phyloP scores from a whole-genome alignment of 2,797 vertebrate genomes.

The Pseudotriccus pelzelni region DNA sequence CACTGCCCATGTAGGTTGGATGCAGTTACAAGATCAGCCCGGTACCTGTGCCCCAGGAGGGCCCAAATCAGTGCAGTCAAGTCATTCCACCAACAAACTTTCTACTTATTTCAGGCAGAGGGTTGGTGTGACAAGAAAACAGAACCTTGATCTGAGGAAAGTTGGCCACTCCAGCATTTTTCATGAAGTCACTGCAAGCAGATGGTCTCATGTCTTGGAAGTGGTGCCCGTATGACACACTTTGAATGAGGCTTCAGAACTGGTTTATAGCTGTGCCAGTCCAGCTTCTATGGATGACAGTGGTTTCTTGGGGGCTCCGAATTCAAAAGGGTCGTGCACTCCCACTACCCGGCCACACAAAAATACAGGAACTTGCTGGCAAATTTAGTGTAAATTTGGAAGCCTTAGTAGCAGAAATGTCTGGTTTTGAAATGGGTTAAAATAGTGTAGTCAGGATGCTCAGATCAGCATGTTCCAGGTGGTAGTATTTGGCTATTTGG shows the following conservation, averaged over 20 bases:
- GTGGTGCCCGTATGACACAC: neutral
- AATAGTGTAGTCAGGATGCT: neutral
- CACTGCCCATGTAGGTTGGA: fast-evolving
- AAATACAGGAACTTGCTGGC: neutral
- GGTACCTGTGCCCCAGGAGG: neutral
- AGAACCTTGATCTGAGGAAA: neutral
- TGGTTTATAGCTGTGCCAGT: neutral
- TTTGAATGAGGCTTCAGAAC: neutral
- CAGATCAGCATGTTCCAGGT: neutral
- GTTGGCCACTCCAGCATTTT: neutral
- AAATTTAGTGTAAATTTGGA: neutral
- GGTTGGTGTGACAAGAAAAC: neutral
- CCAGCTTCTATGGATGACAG: neutral
- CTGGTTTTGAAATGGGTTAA: neutral
- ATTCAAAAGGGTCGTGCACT: neutral
- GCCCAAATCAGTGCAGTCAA: neutral
- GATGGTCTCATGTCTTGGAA: neutral
- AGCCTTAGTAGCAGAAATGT: neutral
- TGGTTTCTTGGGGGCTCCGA: neutral
- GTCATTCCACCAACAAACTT: neutral
- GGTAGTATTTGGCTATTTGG: neutral
- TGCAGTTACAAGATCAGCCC: neutral
- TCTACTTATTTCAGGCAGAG: neutral
- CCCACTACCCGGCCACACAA: fast-evolving
- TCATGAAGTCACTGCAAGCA: neutral